These are phyloP conservation scores for Dasysyrphus tricinctus DNA, from an alignment of 2,888 invertebrate genomes.

Conservation along the genomic window DNA sequence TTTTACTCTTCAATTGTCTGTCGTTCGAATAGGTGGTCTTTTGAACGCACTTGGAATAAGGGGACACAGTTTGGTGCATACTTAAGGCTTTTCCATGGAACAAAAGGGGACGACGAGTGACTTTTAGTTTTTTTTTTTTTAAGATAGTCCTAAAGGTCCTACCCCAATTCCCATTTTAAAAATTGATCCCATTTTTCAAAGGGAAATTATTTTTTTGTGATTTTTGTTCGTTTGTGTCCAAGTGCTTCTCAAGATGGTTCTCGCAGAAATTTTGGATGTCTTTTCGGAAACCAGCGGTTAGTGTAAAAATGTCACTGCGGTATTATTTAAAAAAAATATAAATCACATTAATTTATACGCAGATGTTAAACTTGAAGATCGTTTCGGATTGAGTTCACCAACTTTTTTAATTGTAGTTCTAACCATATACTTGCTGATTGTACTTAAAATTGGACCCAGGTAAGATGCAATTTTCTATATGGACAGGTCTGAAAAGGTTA, in stretches of 20 bases:
- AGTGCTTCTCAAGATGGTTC: constrained; percentile 23
- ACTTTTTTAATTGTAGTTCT: constrained; percentile 77
- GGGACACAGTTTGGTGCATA: constrained; percentile 17
- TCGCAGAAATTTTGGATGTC: constrained; percentile 6
- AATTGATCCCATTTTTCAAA: background rate
- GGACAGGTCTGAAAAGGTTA: background rate
- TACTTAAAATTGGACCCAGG: constrained; percentile 76
- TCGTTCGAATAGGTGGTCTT: constrained; percentile 51
- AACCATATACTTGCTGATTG: constrained; percentile 78
- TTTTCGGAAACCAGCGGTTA: constrained; percentile 37
- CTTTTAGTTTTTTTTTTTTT: constrained; percentile 7
- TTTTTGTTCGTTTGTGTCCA: background rate
- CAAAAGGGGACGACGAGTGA: background rate
- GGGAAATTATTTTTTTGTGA: background rate
- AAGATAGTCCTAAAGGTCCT: background rate
- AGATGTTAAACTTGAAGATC: constrained; percentile 34
- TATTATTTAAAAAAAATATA: background rate
- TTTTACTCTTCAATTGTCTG: constrained; percentile 30
- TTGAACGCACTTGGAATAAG: background rate
- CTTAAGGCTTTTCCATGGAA: constrained; percentile 14
- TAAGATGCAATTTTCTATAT: constrained; percentile 49
- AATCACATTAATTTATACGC: background rate
- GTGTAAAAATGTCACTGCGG: background rate
- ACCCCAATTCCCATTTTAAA: background rate
- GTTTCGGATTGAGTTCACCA: constrained; percentile 72